Evolutionary conservation across 2,797 vertebrate species (phyloP).

Genomic region (Steatocranus sp.): DNA sequence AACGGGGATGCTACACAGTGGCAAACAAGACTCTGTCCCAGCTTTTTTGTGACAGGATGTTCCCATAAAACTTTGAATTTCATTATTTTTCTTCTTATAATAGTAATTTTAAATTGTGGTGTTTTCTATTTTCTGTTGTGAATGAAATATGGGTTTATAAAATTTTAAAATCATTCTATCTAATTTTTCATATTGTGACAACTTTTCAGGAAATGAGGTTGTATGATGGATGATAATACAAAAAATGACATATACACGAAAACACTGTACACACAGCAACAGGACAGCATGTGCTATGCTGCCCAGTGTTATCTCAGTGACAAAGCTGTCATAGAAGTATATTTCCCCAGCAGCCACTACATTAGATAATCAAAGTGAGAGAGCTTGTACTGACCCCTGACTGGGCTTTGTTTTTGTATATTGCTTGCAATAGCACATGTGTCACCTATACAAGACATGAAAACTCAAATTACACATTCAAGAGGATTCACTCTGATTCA

Average conservation of each 20-base stretch:
- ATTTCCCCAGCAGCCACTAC: background rate
- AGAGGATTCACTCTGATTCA: background rate
- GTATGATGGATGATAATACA: background rate
- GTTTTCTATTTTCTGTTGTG: background rate
- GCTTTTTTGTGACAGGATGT: background rate
- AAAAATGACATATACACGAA: constrained; percentile 22
- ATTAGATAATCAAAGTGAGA: constrained; percentile 6
- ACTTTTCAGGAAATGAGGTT: background rate
- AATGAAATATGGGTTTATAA: background rate
- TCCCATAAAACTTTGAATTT: background rate
- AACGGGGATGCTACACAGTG: background rate
- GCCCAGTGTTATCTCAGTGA: constrained; percentile 38
- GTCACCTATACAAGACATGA: background rate
- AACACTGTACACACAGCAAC: background rate
- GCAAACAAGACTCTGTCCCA: background rate
- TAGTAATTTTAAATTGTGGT: background rate
- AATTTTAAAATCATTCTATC: background rate
- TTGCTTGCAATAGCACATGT: background rate
- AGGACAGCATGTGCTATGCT: constrained; percentile 15
- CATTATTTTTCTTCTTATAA: background rate
- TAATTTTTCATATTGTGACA: background rate
- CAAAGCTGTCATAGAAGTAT: constrained; percentile 38
- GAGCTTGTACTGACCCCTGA: constrained; percentile 12
- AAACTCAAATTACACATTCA: background rate
- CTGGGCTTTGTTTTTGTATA: background rate